Conservation (phyloP, 2,113 vertebrate species). For the Bufo gargarizans region DNA sequence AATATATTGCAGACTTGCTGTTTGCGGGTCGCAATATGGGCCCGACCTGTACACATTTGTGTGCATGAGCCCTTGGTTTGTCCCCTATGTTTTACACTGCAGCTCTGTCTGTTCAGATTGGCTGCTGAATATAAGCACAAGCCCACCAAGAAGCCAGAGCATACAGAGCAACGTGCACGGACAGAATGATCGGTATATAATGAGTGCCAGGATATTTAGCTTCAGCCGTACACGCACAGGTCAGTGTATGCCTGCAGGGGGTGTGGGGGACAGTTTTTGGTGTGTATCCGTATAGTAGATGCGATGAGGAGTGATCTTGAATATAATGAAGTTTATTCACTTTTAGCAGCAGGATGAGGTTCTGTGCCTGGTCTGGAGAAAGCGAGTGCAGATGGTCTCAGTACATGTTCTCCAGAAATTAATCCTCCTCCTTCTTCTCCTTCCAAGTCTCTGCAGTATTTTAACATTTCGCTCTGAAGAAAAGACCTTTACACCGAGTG, state of each 20-base stretch:
- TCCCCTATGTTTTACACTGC: too few species aligned
- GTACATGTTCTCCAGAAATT: slow-evolving; percentile 13
- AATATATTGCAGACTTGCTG: too few species aligned
- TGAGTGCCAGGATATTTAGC: too few species aligned
- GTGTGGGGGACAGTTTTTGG: too few species aligned
- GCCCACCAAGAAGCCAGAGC: too few species aligned
- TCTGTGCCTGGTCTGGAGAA: background rate
- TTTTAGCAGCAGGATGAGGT: background rate
- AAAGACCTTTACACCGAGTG: slow-evolving; percentile 36
- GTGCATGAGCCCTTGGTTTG: too few species aligned
- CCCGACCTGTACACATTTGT: too few species aligned
- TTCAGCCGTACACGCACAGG: background rate
- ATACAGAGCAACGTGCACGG: background rate
- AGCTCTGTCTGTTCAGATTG: too few species aligned
- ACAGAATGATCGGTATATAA: background rate
- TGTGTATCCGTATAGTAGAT: background rate
- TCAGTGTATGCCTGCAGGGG: background rate
- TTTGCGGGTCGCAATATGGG: too few species aligned
- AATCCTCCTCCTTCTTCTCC: slow-evolving; percentile 7
- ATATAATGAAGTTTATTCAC: background rate
- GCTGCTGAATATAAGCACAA: too few species aligned
- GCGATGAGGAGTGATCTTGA: background rate
- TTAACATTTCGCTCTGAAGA: slow-evolving; percentile 49
- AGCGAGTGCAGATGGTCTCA: slow-evolving; percentile 1
- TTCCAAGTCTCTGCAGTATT: slow-evolving; percentile 22